These are phyloP conservation scores for Lepidurus apus DNA, from an alignment of 1,140 invertebrate genomes.

Conservation along the genomic window DNA sequence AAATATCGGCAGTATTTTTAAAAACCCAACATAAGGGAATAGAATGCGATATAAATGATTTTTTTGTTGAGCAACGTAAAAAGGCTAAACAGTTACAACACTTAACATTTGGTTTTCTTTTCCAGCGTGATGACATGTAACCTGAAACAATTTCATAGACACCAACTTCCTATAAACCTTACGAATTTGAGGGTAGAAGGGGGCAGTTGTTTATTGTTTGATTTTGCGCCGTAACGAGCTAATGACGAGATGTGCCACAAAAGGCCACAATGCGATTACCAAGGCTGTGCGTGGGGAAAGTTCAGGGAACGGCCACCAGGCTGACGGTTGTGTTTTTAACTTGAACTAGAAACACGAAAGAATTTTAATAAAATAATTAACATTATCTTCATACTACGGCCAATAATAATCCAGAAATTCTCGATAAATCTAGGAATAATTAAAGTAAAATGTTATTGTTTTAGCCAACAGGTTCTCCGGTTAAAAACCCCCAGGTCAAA, in stretches of 20 bases:
- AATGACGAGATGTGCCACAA: constrained; percentile 43
- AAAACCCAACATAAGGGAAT: background rate
- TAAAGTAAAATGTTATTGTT: no score
- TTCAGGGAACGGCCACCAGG: constrained; percentile 46
- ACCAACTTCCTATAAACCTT: background rate
- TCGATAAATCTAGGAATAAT: no score
- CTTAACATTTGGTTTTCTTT: background rate
- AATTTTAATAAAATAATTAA: background rate
- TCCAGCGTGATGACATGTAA: background rate
- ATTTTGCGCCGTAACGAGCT: constrained; percentile 20
- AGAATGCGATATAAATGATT: background rate
- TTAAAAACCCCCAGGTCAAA: no score
- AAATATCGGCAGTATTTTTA: background rate
- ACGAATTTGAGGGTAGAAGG: background rate
- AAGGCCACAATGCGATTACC: constrained; percentile 47
- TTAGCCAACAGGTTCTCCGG: no score
- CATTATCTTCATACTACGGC: background rate
- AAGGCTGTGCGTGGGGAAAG: constrained; percentile 43
- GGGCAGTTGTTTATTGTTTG: background rate
- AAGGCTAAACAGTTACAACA: background rate
- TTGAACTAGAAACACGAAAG: background rate
- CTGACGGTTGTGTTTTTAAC: background rate
- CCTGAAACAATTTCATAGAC: background rate
- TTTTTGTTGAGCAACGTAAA: constrained; percentile 5
- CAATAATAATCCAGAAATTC: no score